Evolutionary conservation across 2,888 invertebrate species (phyloP).

Genomic region (Hartigia nigra): DNA sequence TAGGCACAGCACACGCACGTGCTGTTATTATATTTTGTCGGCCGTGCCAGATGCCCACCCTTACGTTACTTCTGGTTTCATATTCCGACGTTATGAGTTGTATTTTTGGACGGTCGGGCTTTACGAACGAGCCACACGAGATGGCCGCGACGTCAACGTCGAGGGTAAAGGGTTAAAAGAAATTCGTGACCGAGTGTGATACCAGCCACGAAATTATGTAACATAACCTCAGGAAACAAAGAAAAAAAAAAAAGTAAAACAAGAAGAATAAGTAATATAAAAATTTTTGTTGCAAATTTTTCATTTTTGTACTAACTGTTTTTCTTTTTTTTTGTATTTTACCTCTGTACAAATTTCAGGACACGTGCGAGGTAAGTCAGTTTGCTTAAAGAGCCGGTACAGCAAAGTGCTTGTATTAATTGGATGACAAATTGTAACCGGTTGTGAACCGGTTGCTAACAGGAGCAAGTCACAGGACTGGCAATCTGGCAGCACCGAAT

Average conservation of each 20-base stretch:
- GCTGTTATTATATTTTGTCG: conserved; percentile 56
- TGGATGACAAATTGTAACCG: conserved; percentile 42
- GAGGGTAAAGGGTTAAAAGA: conserved; percentile 3
- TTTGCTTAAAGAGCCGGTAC: conserved; percentile 20
- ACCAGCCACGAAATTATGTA: neutral
- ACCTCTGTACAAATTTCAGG: neutral
- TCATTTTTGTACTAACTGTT: neutral
- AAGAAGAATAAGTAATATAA: neutral
- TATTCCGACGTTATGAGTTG: conserved; percentile 42
- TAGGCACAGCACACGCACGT: conserved; percentile 36
- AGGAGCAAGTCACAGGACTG: neutral
- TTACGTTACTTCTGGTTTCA: conserved; percentile 54
- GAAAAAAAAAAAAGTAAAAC: neutral
- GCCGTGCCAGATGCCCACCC: conserved; percentile 54
- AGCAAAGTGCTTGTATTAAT: conserved; percentile 34
- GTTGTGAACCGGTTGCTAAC: conserved; percentile 24
- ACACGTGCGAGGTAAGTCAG: conserved; percentile 17
- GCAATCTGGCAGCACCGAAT: neutral
- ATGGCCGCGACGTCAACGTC: neutral
- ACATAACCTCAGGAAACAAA: neutral
- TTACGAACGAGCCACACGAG: neutral
- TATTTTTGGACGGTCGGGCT: conserved; percentile 50
- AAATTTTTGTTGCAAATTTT: no score
- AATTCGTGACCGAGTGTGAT: neutral
- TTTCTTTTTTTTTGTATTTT: neutral